A percentile compares a stretch with the other conserved stretches of the same genome.
phyloP scores from a whole-genome alignment of 2,797 vertebrate genomes.

The Ctenopoma multispine region DNA sequence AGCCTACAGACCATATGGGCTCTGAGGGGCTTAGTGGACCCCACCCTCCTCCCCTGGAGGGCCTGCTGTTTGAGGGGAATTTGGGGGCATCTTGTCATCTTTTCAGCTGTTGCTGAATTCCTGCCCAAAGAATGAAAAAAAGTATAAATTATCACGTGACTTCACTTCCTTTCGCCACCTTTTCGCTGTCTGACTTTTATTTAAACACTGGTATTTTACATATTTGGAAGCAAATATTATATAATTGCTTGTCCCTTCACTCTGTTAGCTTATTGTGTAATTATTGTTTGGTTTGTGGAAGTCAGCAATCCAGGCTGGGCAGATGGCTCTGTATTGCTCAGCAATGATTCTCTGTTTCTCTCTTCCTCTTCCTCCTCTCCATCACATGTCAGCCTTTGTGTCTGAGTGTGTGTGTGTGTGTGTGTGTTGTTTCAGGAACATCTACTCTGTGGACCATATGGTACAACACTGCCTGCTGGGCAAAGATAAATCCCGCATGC shows the following conservation, averaged over 20 bases:
- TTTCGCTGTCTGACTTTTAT: background rate
- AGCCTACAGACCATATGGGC: slow-evolving; percentile 79
- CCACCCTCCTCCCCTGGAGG: slow-evolving; percentile 32
- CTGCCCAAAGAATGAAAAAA: slow-evolving; percentile 43
- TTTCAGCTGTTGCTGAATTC: slow-evolving; percentile 55
- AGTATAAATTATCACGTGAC: slow-evolving; percentile 2
- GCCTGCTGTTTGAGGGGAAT: slow-evolving; percentile 56
- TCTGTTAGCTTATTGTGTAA: slow-evolving; percentile 38
- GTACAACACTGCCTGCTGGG: slow-evolving; percentile 78
- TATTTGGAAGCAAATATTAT: slow-evolving; percentile 31
- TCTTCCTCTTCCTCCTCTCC: slow-evolving; percentile 46
- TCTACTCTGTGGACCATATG: slow-evolving; percentile 79
- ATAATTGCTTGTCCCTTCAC: slow-evolving; percentile 1
- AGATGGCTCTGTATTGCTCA: slow-evolving; percentile 64
- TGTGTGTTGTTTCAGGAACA: slow-evolving; percentile 73
- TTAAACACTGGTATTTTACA: slow-evolving; percentile 12
- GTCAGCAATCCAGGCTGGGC: slow-evolving; percentile 45
- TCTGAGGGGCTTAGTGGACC: slow-evolving; percentile 71
- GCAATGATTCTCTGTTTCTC: slow-evolving; percentile 46
- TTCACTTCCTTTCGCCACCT: background rate
- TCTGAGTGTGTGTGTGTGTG: slow-evolving; percentile 48
- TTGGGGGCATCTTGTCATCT: slow-evolving; percentile 41
- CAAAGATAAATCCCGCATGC: slow-evolving; percentile 79
- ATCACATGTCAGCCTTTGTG: slow-evolving; percentile 22
- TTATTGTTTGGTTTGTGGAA: slow-evolving; percentile 54